Conservation (phyloP, 2,888 invertebrate genomes). For the Galerucella nymphaeae region DNA sequence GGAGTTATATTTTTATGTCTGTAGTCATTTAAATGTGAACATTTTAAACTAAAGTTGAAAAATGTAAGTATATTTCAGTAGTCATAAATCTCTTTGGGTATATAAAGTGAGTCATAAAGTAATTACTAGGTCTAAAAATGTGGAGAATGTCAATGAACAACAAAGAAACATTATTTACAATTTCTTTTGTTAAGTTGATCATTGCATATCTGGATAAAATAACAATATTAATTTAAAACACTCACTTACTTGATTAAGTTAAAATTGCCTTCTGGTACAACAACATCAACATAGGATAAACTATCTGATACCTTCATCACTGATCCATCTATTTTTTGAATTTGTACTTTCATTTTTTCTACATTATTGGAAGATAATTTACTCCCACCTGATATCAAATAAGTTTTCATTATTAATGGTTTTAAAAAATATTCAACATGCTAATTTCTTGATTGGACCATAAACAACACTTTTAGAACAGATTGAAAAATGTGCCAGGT, state of each 20-base stretch:
- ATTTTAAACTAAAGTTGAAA: no score
- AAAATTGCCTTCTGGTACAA: conserved; percentile 60
- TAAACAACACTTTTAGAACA: not conserved
- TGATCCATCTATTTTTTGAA: conserved; percentile 61
- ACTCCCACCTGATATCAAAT: conserved; percentile 50
- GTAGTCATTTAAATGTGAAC: no score
- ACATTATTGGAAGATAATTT: conserved; percentile 52
- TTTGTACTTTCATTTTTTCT: conserved; percentile 56
- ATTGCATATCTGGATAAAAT: no score
- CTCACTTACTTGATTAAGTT: conserved; percentile 57
- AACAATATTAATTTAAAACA: no score
- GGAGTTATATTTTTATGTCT: no score
- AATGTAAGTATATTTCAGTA: no score
- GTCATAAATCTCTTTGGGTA: no score
- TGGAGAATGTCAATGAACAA: no score
- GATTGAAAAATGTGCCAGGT: not conserved
- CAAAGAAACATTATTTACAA: no score
- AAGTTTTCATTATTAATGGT: not conserved
- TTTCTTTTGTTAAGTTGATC: no score
- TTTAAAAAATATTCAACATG: not conserved
- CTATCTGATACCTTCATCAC: conserved; percentile 56
- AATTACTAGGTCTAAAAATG: no score
- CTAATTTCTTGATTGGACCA: not conserved
- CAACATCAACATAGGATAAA: conserved; percentile 58
- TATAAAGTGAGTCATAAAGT: no score